Percentiles rank a stretch among this genome's conserved stretches.
phyloP scores from a whole-genome alignment of 1,140 invertebrate species.

The Phocides pigmalion region DNA sequence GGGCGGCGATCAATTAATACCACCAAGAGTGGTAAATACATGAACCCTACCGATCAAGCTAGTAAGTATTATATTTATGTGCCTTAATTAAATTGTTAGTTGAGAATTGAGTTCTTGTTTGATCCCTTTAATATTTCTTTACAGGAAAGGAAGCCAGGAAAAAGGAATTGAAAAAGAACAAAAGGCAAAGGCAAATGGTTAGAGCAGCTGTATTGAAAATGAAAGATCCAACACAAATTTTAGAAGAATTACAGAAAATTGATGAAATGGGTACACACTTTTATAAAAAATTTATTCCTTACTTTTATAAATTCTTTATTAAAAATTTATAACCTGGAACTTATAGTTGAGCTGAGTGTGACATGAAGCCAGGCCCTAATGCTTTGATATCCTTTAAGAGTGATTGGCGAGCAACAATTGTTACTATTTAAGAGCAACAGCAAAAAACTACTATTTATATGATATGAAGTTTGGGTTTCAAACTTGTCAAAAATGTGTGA shows the following conservation, averaged over 20 bases:
- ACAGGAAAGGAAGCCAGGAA: conserved; percentile 98
- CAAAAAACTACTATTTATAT: too few relatives aligned
- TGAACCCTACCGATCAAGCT: conserved; percentile 99
- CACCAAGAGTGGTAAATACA: conserved; percentile 99
- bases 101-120: conserved; percentile 13
- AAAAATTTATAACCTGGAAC: too few relatives aligned
- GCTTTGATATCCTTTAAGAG: too few relatives aligned
- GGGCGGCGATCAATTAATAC: conserved; percentile 98
- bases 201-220: conserved; percentile 98
- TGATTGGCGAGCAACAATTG: too few relatives aligned
- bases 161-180: conserved; percentile 99
- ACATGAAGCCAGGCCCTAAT: too few relatives aligned
- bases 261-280: conserved; percentile 95
- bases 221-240: conserved; percentile 97
- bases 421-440: too few relatives aligned
- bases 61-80: conserved; percentile 87
- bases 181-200: conserved; percentile 97
- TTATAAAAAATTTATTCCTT: too few relatives aligned
- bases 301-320: too few relatives aligned
- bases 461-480: too few relatives aligned
- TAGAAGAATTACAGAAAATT: conserved; percentile 98
- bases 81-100: too few relatives aligned
- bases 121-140: conserved; percentile 42
- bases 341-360: too few relatives aligned
- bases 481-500: too few relatives aligned